Percentiles rank a stretch among this genome's conserved stretches.
Conservation (phyloP, 2,113 vertebrate species). For the Chamaea fasciata region DNA sequence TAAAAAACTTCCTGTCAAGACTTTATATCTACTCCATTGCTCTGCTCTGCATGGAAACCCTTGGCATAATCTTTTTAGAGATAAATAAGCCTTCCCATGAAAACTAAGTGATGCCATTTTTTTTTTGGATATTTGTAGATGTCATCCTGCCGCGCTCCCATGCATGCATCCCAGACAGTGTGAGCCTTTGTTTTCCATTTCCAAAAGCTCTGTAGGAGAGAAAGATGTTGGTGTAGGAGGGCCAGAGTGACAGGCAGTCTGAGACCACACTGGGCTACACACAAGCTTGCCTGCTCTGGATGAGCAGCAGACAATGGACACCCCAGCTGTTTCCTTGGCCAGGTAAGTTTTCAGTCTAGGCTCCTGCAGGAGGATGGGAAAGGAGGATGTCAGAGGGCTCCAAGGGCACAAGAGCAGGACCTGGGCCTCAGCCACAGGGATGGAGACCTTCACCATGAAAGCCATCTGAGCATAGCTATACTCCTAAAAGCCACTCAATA, state of each 20-base stretch:
- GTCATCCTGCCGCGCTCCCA: neutral
- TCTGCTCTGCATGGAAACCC: neutral
- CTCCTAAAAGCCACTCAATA: neutral
- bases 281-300: neutral
- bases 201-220: neutral
- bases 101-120: neutral
- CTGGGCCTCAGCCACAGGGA: neutral
- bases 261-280: neutral
- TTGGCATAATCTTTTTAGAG: constrained; percentile 7
- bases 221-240: neutral
- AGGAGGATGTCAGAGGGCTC: neutral
- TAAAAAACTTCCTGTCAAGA: neutral
- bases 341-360: neutral
- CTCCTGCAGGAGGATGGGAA: neutral
- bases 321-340: neutral
- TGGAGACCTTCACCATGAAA: neutral
- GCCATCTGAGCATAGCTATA: neutral
- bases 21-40: neutral
- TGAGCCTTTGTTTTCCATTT: neutral
- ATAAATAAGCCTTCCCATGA: constrained; percentile 39
- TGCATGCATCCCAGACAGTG: neutral
- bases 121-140: constrained; percentile 14
- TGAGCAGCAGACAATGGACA: neutral
- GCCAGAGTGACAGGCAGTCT: neutral
- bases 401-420: neutral